Evolutionary conservation across 2,113 vertebrate species (phyloP).

Genomic region (Mugil cephalus): DNA sequence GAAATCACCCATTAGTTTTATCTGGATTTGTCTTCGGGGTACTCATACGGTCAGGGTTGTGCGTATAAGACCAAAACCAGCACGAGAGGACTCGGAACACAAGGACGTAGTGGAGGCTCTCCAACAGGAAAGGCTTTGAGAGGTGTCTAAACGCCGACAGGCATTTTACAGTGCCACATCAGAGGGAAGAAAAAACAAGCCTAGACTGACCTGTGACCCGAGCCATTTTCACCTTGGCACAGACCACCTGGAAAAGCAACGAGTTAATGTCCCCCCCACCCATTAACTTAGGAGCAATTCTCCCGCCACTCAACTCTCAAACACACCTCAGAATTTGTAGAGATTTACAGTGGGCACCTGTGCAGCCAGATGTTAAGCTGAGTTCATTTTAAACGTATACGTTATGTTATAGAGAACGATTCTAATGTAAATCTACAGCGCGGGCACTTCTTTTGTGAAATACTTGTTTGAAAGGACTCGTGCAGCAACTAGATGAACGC

Average conservation of each 20-base stretch:
- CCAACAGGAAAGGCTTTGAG: conserved; percentile 40
- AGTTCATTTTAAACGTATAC: too few species aligned
- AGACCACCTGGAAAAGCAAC: conserved; percentile 76
- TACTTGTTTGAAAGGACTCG: too few species aligned
- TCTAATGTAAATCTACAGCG: too few species aligned
- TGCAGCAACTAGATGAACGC: too few species aligned
- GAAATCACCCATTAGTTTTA: conserved; percentile 52
- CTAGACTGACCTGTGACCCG: conserved; percentile 51
- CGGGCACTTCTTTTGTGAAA: too few species aligned
- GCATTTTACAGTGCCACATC: conserved; percentile 56
- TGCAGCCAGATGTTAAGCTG: not conserved
- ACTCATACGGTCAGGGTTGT: conserved; percentile 1
- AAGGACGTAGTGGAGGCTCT: conserved; percentile 9
- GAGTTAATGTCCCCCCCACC: conserved; percentile 31
- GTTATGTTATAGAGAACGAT: too few species aligned
- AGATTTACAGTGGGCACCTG: conserved; percentile 11
- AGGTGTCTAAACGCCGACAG: conserved; percentile 33
- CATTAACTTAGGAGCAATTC: conserved; percentile 39
- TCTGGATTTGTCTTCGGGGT: conserved; percentile 41
- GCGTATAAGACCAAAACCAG: conserved; percentile 11
- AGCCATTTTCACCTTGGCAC: conserved; percentile 57
- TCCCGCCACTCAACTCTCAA: conserved; percentile 51
- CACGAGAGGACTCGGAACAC: conserved; percentile 24
- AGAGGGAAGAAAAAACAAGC: conserved; percentile 30
- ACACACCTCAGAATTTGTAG: conserved; percentile 5